Evolutionary conservation across 2,888 invertebrate genomes (phyloP).

Genomic region (Anthrax anthrax): DNA sequence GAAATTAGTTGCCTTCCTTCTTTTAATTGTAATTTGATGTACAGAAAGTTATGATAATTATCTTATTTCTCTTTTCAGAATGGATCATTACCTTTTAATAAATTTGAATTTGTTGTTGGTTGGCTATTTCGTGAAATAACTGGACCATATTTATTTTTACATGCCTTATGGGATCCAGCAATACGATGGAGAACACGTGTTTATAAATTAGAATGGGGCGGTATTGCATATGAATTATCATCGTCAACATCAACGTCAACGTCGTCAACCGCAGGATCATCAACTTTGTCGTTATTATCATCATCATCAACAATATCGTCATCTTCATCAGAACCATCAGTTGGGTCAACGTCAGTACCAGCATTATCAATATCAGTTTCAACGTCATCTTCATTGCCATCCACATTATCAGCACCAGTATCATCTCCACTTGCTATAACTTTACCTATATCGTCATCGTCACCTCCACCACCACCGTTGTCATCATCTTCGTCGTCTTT

Average conservation of each 20-base stretch:
- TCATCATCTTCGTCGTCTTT: too few species aligned
- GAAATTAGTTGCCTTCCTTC: too few species aligned
- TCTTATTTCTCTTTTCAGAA: conserved; percentile 41
- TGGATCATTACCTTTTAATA: conserved; percentile 83
- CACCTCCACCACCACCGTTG: too few species aligned
- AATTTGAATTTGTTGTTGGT: conserved; percentile 84
- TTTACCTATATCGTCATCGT: not conserved
- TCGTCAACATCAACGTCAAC: not conserved
- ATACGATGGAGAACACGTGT: conserved; percentile 88
- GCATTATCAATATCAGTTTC: not conserved
- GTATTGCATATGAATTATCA: conserved; percentile 77
- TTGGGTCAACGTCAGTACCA: not conserved
- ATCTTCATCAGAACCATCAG: not conserved
- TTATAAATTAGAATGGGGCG: conserved; percentile 91
- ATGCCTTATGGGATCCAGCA: conserved; percentile 73
- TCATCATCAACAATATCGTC: not conserved
- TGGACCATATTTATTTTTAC: conserved; percentile 76
- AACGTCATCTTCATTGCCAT: not conserved
- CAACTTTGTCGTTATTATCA: not conserved
- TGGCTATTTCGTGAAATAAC: conserved; percentile 90
- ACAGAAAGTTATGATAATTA: not conserved
- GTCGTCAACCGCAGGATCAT: not conserved
- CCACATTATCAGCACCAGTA: not conserved
- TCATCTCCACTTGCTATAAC: not conserved
- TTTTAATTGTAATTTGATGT: too few species aligned